Percentiles rank a stretch among this genome's conserved stretches.
phyloP scores from a whole-genome alignment of 2,888 invertebrate species.

The Dilophus febrilis region DNA sequence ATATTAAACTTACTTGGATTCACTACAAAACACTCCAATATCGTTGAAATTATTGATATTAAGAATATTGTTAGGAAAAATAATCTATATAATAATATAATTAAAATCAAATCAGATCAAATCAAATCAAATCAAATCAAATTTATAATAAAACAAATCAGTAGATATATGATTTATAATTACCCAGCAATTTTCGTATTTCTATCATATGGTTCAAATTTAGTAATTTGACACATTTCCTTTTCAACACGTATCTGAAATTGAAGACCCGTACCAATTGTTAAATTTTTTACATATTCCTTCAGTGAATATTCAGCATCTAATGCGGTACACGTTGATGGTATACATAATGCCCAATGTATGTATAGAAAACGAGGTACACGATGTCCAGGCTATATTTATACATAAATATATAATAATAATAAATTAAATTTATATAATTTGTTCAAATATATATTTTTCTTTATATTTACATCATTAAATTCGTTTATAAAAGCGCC shows the following conservation, averaged over 20 bases:
- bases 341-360: conserved; percentile 55
- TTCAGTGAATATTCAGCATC: conserved; percentile 32
- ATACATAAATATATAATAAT: conserved; percentile 3
- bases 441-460: too few relatives aligned
- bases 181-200: conserved; percentile 36
- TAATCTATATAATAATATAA: conserved; percentile 25
- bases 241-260: conserved; percentile 39
- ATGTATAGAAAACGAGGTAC: conserved; percentile 51
- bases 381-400: conserved; percentile 47
- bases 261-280: conserved; percentile 39
- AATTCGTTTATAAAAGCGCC: conserved; percentile 41
- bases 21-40: conserved; percentile 18
- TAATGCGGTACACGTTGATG: conserved; percentile 41
- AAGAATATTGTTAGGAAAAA: conserved; percentile 31
- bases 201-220: conserved; percentile 24
- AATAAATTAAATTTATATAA: background rate
- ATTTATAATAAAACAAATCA: background rate
- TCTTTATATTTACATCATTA: conserved; percentile 49
- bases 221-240: conserved; percentile 40
- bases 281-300: conserved; percentile 35
- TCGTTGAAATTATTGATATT: conserved; percentile 24
- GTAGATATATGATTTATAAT: conserved; percentile 10
- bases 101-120: background rate
- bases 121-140: background rate
- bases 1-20: conserved; percentile 19